Evolutionary conservation across 2,113 vertebrate species (phyloP).

Genomic region (Pongo abelii): DNA sequence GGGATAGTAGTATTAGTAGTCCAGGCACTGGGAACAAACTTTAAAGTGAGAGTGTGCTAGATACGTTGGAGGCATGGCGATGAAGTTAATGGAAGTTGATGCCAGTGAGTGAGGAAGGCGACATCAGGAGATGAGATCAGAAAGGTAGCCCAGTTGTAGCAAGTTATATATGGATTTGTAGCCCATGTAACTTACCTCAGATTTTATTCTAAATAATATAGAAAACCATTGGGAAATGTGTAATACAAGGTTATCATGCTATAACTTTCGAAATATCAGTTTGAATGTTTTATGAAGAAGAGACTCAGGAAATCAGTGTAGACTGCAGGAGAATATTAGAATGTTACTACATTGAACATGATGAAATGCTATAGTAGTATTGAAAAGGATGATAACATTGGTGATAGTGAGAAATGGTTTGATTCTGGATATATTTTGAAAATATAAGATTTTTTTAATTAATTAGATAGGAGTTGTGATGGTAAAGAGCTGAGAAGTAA

Average conservation of each 20-base stretch:
- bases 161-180: not conserved
- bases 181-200: not conserved
- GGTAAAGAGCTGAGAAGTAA: not conserved
- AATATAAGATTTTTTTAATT: not conserved
- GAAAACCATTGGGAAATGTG: not conserved
- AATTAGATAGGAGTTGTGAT: not conserved
- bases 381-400: not conserved
- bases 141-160: not conserved
- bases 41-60: no score
- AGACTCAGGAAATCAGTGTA: not conserved
- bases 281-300: not conserved
- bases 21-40: not conserved
- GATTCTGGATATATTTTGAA: not conserved
- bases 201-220: not conserved
- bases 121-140: not conserved
- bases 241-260: not conserved
- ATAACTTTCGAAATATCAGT: not conserved
- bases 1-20: not conserved
- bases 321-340: not conserved
- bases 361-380: not conserved
- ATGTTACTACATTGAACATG: not conserved
- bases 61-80: not conserved
- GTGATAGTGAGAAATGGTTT: not conserved
- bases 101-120: not conserved
- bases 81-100: not conserved